These are phyloP conservation scores for Diprion similis DNA, from an alignment of 1,140 invertebrate species.

Conservation along the genomic window DNA sequence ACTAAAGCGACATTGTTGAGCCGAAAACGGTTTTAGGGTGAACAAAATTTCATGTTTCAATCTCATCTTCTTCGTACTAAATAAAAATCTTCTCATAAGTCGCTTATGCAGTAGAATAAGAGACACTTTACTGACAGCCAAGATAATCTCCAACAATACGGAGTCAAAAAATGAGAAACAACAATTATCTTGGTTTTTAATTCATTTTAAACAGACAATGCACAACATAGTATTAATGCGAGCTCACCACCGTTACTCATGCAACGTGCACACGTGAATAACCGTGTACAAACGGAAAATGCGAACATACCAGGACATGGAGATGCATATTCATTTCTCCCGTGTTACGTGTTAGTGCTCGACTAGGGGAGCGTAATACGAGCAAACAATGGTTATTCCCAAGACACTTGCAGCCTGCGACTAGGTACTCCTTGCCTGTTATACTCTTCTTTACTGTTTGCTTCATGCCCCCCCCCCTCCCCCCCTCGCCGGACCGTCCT, in stretches of 20 bases:
- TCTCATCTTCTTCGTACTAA: no score
- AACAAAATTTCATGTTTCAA: no score
- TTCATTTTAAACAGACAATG: background rate
- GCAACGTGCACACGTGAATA: background rate
- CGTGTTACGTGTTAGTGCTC: conserved; percentile 32
- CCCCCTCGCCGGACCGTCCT: background rate
- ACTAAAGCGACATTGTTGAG: no score
- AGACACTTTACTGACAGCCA: no score
- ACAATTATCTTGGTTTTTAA: background rate
- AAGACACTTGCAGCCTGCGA: conserved; percentile 26
- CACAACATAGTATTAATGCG: background rate
- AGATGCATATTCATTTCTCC: background rate
- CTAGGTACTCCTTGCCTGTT: conserved; percentile 18
- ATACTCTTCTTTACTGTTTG: background rate
- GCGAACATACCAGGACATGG: background rate
- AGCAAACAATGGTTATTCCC: conserved; percentile 35
- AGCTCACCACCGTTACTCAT: background rate
- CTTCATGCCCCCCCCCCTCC: background rate
- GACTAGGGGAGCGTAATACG: background rate
- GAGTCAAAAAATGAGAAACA: background rate
- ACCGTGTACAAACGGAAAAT: background rate
- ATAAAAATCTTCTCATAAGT: no score
- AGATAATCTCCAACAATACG: no score
- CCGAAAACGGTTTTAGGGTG: no score
- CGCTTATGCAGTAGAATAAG: no score